Percentiles rank a stretch among this genome's conserved stretches.
phyloP scores from a whole-genome alignment of 1,140 invertebrate genomes.

The Euglossa dilemma region DNA sequence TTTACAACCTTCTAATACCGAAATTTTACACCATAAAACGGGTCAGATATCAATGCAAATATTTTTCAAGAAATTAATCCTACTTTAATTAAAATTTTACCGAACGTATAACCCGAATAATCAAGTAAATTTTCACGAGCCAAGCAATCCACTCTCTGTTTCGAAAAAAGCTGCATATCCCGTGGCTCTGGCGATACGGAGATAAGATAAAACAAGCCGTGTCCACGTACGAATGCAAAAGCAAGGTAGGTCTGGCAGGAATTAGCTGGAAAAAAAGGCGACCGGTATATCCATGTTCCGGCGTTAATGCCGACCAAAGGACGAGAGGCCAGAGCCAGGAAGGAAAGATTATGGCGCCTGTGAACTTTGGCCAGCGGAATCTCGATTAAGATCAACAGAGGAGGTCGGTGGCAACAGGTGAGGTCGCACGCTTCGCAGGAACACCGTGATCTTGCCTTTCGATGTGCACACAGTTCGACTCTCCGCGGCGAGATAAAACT shows the following conservation, averaged over 20 bases:
- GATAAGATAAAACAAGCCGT: not conserved
- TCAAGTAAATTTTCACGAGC: no score
- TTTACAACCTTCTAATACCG: no score
- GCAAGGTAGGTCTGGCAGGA: no score
- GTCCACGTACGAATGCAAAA: not conserved
- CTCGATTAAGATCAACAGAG: slow-evolving; percentile 66
- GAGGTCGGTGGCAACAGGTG: slow-evolving; percentile 63
- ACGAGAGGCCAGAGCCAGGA: not conserved
- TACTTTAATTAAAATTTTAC: no score
- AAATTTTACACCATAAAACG: no score
- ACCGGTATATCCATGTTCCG: not conserved
- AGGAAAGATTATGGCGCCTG: slow-evolving; percentile 44
- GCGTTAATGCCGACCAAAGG: not conserved
- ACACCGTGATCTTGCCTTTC: slow-evolving; percentile 52
- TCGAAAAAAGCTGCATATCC: no score
- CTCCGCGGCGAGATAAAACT: slow-evolving; percentile 7
- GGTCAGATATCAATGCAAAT: no score
- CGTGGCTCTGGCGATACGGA: not conserved
- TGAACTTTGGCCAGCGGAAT: slow-evolving; percentile 51
- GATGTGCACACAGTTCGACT: slow-evolving; percentile 16
- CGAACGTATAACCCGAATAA: no score
- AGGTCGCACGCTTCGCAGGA: slow-evolving; percentile 51
- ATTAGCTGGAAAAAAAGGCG: slow-evolving; percentile 5
- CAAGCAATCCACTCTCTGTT: no score
- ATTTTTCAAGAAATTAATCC: no score